phyloP scores from a whole-genome alignment of 2,113 vertebrate genomes.

The Ploceus nigricollis region DNA sequence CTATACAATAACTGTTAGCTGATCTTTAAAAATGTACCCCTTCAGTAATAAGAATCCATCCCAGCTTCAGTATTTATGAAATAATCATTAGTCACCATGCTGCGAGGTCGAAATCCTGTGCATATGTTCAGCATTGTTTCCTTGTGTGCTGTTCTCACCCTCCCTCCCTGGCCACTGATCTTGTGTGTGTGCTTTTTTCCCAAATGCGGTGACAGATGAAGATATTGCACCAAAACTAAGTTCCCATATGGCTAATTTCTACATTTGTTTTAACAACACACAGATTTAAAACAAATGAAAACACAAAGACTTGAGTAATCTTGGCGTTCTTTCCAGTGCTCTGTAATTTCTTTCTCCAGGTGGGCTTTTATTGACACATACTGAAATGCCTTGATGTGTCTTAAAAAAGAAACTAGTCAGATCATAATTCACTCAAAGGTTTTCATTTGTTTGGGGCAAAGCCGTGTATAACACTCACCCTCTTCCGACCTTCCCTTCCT shows the following conservation, averaged over 20 bases:
- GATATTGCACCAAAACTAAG: conserved; percentile 72
- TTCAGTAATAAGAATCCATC: conserved; percentile 46
- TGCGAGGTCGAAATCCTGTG: conserved; percentile 71
- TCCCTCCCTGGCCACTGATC: conserved; percentile 57
- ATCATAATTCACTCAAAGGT: conserved; percentile 18
- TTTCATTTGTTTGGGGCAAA: conserved; percentile 36
- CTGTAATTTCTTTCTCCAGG: conserved; percentile 57
- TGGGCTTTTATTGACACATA: conserved; percentile 58
- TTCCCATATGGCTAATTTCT: conserved; percentile 80
- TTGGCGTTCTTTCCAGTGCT: conserved; percentile 44
- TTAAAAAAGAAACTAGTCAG: conserved; percentile 26
- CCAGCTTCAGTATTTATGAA: conserved; percentile 67
- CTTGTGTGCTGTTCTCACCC: conserved; percentile 55
- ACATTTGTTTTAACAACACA: conserved; percentile 78
- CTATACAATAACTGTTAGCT: neutral
- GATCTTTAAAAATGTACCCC: conserved; percentile 13
- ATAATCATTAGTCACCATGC: conserved; percentile 72
- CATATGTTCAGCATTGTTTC: conserved; percentile 69
- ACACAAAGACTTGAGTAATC: conserved; percentile 63
- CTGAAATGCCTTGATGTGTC: conserved; percentile 47
- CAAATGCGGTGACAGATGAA: conserved; percentile 78
- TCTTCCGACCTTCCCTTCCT: neutral
- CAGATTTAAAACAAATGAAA: conserved; percentile 76
- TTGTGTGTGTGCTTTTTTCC: conserved; percentile 4
- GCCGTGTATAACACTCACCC: neutral